Conservation (phyloP, 2,797 vertebrate species). For the Sphaeramia orbicularis region DNA sequence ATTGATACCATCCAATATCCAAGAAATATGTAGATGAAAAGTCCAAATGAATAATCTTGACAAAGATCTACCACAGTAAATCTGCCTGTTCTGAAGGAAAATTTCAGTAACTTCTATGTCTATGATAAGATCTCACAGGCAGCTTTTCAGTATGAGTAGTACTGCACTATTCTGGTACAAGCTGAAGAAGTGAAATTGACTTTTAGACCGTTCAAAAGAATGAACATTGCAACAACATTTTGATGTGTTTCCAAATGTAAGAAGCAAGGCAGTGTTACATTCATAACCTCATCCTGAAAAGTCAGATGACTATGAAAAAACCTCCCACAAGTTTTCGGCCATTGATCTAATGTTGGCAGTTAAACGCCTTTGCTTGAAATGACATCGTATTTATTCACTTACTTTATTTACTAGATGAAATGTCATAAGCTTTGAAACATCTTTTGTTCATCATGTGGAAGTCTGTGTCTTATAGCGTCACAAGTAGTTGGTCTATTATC, state of each 20-base stretch:
- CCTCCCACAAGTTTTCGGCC: background rate
- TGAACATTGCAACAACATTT: background rate
- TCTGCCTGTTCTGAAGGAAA: too few species aligned
- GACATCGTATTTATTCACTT: slow-evolving; percentile 6
- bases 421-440: background rate
- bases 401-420: slow-evolving; percentile 6
- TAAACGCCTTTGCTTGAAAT: slow-evolving; percentile 15
- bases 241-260: slow-evolving; percentile 8
- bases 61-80: too few species aligned
- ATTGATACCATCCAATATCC: too few species aligned
- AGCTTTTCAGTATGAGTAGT: background rate
- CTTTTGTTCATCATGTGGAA: slow-evolving; percentile 14
- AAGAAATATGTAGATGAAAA: too few species aligned
- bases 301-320: slow-evolving; percentile 25
- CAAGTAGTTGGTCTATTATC: slow-evolving; percentile 1
- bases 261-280: background rate
- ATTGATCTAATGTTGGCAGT: slow-evolving; percentile 10
- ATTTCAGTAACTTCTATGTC: too few species aligned
- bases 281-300: slow-evolving; percentile 25
- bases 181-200: slow-evolving; percentile 4
- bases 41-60: too few species aligned
- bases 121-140: too few species aligned
- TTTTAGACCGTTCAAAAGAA: background rate
- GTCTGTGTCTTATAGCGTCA: slow-evolving; percentile 31
- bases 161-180: slow-evolving; percentile 2